Evolutionary conservation across 2,888 invertebrate genomes (phyloP).

Genomic region (Biston betularia): DNA sequence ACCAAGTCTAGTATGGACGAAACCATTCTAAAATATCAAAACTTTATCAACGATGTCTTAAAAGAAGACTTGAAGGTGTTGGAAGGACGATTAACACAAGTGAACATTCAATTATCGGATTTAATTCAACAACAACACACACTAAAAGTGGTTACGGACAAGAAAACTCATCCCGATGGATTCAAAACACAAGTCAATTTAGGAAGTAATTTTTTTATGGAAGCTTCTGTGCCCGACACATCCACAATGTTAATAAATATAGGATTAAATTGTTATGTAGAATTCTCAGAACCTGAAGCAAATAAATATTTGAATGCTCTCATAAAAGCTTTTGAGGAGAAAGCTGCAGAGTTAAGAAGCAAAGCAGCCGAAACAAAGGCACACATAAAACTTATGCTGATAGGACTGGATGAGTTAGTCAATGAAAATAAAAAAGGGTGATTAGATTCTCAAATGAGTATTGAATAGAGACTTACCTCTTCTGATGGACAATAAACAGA

Average conservation of each 20-base stretch:
- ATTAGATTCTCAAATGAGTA: background rate
- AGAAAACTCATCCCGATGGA: slow-evolving; percentile 77
- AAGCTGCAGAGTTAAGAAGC: slow-evolving; percentile 87
- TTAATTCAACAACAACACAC: slow-evolving; percentile 90
- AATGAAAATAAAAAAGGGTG: slow-evolving; percentile 8
- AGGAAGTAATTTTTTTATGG: slow-evolving; percentile 94
- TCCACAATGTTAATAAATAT: slow-evolving; percentile 89
- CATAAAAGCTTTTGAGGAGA: slow-evolving; percentile 87
- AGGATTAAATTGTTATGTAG: slow-evolving; percentile 91
- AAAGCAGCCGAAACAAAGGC: slow-evolving; percentile 91
- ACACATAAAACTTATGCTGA: slow-evolving; percentile 91
- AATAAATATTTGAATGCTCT: slow-evolving; percentile 89
- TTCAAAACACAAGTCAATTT: slow-evolving; percentile 88
- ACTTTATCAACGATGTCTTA: slow-evolving; percentile 92
- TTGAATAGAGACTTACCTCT: too few species aligned
- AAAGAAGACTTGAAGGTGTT: slow-evolving; percentile 89
- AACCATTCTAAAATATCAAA: slow-evolving; percentile 85
- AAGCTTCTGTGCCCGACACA: slow-evolving; percentile 89
- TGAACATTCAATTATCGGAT: slow-evolving; percentile 90
- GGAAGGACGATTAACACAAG: slow-evolving; percentile 85
- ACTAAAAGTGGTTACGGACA: slow-evolving; percentile 88
- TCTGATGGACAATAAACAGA: too few species aligned
- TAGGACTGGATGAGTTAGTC: slow-evolving; percentile 88
- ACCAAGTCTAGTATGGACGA: slow-evolving; percentile 56
- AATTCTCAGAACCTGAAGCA: slow-evolving; percentile 90